Evolutionary conservation across 2,797 vertebrate genomes (phyloP), one percentile per base, ranked within the genome.

Genomic region (Sebastes hubbsi): DNA sequence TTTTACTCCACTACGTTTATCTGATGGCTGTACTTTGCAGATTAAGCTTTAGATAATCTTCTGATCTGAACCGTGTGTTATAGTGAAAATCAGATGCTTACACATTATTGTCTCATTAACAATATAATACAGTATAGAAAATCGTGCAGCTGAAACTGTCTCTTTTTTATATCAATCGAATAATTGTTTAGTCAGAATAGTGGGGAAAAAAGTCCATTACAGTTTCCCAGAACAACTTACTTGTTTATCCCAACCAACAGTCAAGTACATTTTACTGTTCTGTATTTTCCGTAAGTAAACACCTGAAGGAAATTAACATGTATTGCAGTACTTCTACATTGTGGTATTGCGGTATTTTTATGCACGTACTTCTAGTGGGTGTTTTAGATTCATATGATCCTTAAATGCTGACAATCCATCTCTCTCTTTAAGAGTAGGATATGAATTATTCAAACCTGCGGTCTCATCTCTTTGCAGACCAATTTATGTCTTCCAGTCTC

Each of bases 371-470:
- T 61, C 4, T 56, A 22, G 16, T 60, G 9, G 42, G 14, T 34
- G 14, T 24, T 75, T 84, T 61, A 58, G 36, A 83, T 75, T 78
- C 24, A 68, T 85, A 25, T 66, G n/a, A 61, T 63, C 12, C 34
- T 72, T 36, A 79, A 83, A 86, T 58, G 22, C 58, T 81, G 72
- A 87, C 54, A 77, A n/a, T 79, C n/a, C 59, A 72, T 85, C 72
- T 72, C 42, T 82, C 22, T 67, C 34, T 75, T 5, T 74, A 83
- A 79, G 49, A 18, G 46, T 78, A 27, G 34, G 4, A 68, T 55
- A 76, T 93, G 13, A 88, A 91, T 89, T 27, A 92, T 93, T 91
- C 65, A 89, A 80, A 52, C 30, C 30, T 82, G 74, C 34, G 20
- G 25, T 79, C 49, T 80, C 65, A 66, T 75, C 29, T 69, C 46